These are phyloP conservation scores for Zaprionus vittiger DNA, from an alignment of 1,140 invertebrate species.

Conservation along the genomic window DNA sequence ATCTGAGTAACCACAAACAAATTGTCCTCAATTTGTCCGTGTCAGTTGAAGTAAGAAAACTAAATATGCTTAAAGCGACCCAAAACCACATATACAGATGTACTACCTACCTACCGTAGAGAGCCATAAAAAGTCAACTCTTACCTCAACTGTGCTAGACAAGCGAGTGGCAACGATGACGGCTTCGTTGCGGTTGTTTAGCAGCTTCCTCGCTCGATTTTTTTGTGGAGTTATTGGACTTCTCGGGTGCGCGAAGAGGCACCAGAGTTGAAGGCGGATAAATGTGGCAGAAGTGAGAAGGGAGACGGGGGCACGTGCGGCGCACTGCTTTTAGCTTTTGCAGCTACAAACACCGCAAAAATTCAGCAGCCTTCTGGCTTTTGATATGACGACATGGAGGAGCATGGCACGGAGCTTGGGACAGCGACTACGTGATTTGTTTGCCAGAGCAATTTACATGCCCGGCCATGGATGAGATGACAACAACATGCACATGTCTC, in stretches of 20 bases:
- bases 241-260: neutral
- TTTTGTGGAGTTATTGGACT: slow-evolving; percentile 5
- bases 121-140: slow-evolving; percentile 5
- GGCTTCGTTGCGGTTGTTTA: slow-evolving; percentile 64
- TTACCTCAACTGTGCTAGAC: slow-evolving; percentile 19
- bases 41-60: slow-evolving; percentile 10
- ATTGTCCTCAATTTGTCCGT: neutral
- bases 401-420: slow-evolving; percentile 55
- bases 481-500: slow-evolving; percentile 32
- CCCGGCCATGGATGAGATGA: slow-evolving; percentile 56
- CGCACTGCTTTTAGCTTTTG: slow-evolving; percentile 64
- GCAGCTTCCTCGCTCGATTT: slow-evolving; percentile 26
- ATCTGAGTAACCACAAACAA: neutral
- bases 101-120: neutral
- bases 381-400: slow-evolving; percentile 58
- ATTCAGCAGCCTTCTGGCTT: slow-evolving; percentile 72
- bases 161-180: slow-evolving; percentile 33
- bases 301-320: neutral
- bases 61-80: slow-evolving; percentile 14
- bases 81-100: neutral
- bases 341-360: slow-evolving; percentile 65
- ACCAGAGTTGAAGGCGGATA: neutral
- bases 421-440: slow-evolving; percentile 69
- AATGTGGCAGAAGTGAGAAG: too few relatives aligned
- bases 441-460: slow-evolving; percentile 76